Conservation (phyloP, 2,113 vertebrate genomes). For the Agelaius phoeniceus region DNA sequence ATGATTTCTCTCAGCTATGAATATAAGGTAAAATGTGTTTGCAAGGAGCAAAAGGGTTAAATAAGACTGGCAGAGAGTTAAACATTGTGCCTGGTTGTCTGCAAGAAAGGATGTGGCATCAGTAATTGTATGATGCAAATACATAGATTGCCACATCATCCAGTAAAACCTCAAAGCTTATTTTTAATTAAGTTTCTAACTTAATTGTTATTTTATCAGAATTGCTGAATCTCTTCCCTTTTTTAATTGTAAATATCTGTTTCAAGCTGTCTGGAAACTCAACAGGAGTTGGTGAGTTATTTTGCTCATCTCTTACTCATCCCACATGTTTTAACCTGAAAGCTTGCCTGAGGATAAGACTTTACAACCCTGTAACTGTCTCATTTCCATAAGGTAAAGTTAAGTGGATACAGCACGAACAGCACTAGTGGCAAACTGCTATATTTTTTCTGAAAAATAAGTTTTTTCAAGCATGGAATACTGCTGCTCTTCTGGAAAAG, state of each 20-base stretch:
- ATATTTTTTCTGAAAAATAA: background rate
- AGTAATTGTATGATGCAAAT: background rate
- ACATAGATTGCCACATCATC: background rate
- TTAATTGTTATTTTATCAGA: background rate
- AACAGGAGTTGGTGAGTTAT: background rate
- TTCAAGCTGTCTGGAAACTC: conserved; percentile 13
- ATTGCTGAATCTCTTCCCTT: background rate
- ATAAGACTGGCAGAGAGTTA: background rate
- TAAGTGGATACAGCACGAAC: background rate
- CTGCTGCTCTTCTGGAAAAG: background rate
- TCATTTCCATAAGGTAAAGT: background rate
- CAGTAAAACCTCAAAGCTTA: background rate
- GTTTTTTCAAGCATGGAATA: background rate
- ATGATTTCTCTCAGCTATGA: background rate
- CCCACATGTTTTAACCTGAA: background rate
- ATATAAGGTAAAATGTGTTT: background rate
- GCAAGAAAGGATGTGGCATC: background rate
- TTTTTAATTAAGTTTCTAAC: background rate
- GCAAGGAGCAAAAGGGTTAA: background rate
- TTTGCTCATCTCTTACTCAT: background rate
- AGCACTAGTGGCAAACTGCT: background rate
- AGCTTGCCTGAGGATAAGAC: background rate
- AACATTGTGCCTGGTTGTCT: background rate
- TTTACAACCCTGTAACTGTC: background rate
- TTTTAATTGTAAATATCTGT: background rate